These are phyloP conservation scores for Poecilus cupreus DNA, from an alignment of 2,888 invertebrate species.

Conservation along the genomic window DNA sequence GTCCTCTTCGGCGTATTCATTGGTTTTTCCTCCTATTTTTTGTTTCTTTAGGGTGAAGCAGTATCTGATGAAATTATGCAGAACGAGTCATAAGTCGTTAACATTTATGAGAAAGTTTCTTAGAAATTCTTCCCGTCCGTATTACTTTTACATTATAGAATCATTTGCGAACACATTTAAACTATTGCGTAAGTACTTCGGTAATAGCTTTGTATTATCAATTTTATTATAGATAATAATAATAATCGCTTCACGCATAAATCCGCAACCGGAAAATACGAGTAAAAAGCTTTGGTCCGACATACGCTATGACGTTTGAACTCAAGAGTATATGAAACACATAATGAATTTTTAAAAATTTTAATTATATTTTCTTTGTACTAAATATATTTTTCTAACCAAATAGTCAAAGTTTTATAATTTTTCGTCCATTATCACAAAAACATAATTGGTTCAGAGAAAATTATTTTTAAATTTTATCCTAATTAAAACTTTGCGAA, in stretches of 20 bases:
- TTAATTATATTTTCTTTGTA: too few relatives aligned
- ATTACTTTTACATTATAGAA: slow-evolving; percentile 27
- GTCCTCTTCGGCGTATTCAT: background rate
- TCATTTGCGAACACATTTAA: slow-evolving; percentile 1
- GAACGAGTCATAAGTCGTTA: slow-evolving; percentile 24
- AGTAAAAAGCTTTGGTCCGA: too few relatives aligned
- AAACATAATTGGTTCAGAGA: too few relatives aligned
- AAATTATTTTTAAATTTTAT: too few relatives aligned
- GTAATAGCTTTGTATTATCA: slow-evolving; percentile 1
- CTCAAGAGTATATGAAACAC: too few relatives aligned
- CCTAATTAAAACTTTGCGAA: too few relatives aligned
- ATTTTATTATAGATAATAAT: background rate
- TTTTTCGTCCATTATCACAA: too few relatives aligned
- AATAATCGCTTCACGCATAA: background rate
- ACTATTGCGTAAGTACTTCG: slow-evolving; percentile 6
- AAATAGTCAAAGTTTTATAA: too few relatives aligned
- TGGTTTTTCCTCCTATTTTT: background rate
- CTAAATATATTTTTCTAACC: too few relatives aligned
- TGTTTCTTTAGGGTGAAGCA: background rate
- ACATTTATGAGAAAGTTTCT: slow-evolving; percentile 21
- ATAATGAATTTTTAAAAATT: too few relatives aligned
- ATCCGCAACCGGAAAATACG: background rate
- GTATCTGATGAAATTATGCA: slow-evolving; percentile 17
- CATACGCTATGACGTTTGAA: too few relatives aligned
- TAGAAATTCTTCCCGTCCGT: background rate